Conservation (phyloP, 1,140 invertebrate species). For the Dendroctonus ponderosae region DNA sequence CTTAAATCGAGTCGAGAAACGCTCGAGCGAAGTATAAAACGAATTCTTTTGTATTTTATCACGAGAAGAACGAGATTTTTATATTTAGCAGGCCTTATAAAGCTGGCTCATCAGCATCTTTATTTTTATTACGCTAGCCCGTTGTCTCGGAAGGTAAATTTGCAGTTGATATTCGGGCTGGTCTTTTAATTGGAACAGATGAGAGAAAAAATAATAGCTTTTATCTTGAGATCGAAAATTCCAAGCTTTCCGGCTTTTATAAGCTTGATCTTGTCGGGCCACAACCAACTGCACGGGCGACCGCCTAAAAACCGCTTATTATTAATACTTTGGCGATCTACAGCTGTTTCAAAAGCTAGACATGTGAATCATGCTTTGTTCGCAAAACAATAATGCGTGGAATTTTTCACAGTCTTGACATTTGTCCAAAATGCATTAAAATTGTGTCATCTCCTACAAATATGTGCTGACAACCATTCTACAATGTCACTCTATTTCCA, state of each 20-base stretch:
- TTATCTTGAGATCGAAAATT: constrained; percentile 38
- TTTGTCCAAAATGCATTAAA: constrained; percentile 3
- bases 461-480: too few species aligned
- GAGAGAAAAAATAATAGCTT: constrained; percentile 36
- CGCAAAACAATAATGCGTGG: background rate
- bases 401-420: constrained; percentile 4
- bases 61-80: constrained; percentile 15
- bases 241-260: constrained; percentile 36
- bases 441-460: background rate
- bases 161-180: constrained; percentile 32
- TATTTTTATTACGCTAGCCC: constrained; percentile 33
- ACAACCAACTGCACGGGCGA: constrained; percentile 6
- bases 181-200: constrained; percentile 39
- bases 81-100: constrained; percentile 18
- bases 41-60: background rate
- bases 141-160: constrained; percentile 31
- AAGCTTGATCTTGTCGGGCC: constrained; percentile 22
- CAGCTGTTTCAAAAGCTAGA: too few species aligned
- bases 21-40: too few species aligned
- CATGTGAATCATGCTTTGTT: background rate
- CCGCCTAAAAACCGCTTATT: background rate
- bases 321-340: too few species aligned
- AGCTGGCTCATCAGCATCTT: constrained; percentile 20
- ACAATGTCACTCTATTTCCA: too few species aligned
- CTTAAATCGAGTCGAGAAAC: too few species aligned